Evolutionary conservation across 2,888 invertebrate species (phyloP).

Genomic region (Rhagophthalmus giganteus): DNA sequence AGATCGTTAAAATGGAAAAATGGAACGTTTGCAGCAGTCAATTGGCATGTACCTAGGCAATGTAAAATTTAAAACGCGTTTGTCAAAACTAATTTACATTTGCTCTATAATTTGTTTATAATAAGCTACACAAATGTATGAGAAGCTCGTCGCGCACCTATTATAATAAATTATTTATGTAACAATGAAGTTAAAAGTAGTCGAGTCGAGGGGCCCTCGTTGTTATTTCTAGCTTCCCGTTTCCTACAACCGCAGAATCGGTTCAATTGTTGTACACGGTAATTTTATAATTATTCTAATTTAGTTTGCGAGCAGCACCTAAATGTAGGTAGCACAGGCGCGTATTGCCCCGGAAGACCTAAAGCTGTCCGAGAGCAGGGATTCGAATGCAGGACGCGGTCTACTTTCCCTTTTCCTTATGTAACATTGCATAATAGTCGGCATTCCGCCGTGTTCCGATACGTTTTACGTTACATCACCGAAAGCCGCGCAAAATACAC

Average conservation of each 20-base stretch:
- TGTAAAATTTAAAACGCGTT: no score
- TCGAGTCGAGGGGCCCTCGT: background rate
- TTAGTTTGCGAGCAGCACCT: background rate
- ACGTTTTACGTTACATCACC: constrained; percentile 28
- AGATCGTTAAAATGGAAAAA: no score
- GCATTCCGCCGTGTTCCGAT: constrained; percentile 26
- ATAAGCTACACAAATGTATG: no score
- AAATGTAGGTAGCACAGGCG: constrained; percentile 25
- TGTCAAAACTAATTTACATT: no score
- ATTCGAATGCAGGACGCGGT: constrained; percentile 51
- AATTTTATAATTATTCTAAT: background rate
- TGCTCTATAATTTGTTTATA: no score
- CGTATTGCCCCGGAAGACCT: constrained; percentile 41
- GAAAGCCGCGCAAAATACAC: constrained; percentile 22
- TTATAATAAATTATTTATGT: background rate
- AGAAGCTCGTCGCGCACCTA: no score
- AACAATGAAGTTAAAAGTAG: background rate
- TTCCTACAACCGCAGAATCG: background rate
- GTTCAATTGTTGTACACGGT: background rate
- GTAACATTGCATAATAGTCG: constrained; percentile 46
- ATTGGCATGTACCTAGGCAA: no score
- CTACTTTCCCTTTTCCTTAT: constrained; percentile 53
- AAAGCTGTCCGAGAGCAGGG: constrained; percentile 39
- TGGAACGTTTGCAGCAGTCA: no score
- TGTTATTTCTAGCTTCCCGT: background rate